Base-by-base conservation (phyloP, 2,888 invertebrate genomes). In the Heteropelma amictum region DNA sequence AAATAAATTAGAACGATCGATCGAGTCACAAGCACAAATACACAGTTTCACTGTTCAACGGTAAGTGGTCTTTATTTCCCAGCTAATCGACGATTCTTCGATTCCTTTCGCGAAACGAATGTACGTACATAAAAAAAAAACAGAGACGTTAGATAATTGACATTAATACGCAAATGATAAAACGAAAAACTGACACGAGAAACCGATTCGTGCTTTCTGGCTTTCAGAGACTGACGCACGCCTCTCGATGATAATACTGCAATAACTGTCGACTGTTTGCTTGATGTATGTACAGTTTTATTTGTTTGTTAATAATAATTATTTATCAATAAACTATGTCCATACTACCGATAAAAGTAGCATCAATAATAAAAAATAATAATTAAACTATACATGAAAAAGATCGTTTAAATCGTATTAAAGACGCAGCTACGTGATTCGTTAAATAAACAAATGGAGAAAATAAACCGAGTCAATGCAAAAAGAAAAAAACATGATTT, bases 61-160 rank as follows among this genome's bases (percentile, higher is more conserved):
- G 54, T 70, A 65, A 75, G 63, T 75, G 76, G 67, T 65, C 60
- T 76, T 72, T 76, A 72, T 76, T 76, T 61, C 51, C 73, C 28
- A 28, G 61, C 71, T 70, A 70, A 54, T 71, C 65, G 56, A 70
- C 67, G n/a, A 74, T 61, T 51, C 33, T 67, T 33, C 54, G 65
- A 33, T 70, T 61, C 47, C 53, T 17, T 54, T 65, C 47, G 49
- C 30, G 49, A 65, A 70, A 70, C 65, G 33, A 70, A 60, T 47
- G 23, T 61, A 30, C 67, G 42, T 68, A 73, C 42, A 72, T 26
- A 65, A 65, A 30, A 45, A 54, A 35, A 45, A 30, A 45, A 58
- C 26, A 51, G 26, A 38, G 45, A 61, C 17, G 30, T 45, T 38
- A 65, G 12, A 61, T 40, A 45, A 73, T 68, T 28, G 40, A 53